Conservation (phyloP, 2,797 vertebrate species). For the Novumbra hubbsi region DNA sequence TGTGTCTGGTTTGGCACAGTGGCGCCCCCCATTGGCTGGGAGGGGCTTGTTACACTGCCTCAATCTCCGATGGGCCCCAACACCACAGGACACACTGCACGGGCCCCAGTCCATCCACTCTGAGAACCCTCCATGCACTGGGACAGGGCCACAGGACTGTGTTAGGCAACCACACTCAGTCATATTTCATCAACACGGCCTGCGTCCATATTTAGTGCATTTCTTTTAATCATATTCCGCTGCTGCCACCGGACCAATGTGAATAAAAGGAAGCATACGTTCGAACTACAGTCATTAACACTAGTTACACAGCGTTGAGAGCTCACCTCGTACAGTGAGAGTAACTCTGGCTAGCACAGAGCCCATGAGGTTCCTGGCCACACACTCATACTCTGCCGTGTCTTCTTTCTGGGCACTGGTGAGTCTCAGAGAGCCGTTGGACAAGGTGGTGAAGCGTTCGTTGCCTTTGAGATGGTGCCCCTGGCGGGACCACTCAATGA, state of each 20-base stretch:
- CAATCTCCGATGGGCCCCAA: constrained; percentile 82
- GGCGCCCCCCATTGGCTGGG: constrained; percentile 89
- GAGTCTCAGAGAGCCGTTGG: constrained; percentile 84
- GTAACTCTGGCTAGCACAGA: constrained; percentile 79
- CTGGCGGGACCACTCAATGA: constrained; percentile 83
- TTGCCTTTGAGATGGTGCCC: constrained; percentile 71
- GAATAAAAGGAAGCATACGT: too few relatives aligned
- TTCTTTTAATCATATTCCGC: neutral
- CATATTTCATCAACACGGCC: neutral
- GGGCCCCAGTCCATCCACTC: constrained; percentile 87
- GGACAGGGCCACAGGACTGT: constrained; percentile 24
- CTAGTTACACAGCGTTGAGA: neutral
- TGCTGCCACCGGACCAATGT: neutral
- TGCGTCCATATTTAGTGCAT: neutral
- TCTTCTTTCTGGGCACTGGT: constrained; percentile 82
- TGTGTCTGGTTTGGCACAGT: constrained; percentile 72
- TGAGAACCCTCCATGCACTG: constrained; percentile 92
- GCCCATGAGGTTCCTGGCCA: constrained; percentile 89
- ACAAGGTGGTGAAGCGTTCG: constrained; percentile 71
- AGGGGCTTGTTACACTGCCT: constrained; percentile 86
- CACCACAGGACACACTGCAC: constrained; percentile 88
- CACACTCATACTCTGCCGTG: constrained; percentile 89
- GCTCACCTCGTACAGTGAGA: constrained; percentile 85
- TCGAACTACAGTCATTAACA: too few relatives aligned
- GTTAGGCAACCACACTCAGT: neutral